Evolutionary conservation across 2,113 vertebrate species (phyloP), one percentile per base, ranked within the genome.

Genomic region (Sprattus sprattus): DNA sequence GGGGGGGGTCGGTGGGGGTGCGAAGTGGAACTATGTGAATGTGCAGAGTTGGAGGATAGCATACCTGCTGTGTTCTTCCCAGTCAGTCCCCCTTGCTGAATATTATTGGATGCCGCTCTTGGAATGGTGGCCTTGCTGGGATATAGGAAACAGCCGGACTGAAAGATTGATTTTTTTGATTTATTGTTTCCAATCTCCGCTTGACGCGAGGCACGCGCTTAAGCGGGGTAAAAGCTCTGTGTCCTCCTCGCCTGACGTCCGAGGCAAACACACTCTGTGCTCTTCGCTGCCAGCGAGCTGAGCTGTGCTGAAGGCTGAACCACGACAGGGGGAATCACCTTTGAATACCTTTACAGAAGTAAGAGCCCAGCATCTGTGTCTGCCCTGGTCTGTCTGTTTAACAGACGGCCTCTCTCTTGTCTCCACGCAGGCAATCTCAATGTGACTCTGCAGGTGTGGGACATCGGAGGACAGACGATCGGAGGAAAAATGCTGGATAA

Each of bases 401-500:
- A 81, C 67, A 52, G 16, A 2, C 39, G 39, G 1, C 45, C 10
- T 54, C 46, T 22, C 39, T n/a, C 22, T 28, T 86, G 32, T 82
- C 11, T 86, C 90, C 86, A 88, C 92, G 64, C 89, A 99, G 98
- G 98, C 88, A 99, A 98, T 92, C 83, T 98, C 93, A 99, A 99
- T 82, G 97, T 98, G 91, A 97, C 98, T 82, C 95, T 99, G 92
- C 98, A 99, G 94, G 96, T 99, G 85, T 99, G 97, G 98, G 98
- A 99, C 93, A 99, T 99, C 50, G 98, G 98, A 85, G 98, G 98
- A 45, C 98, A 99, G 96, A 98, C 98, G 0, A 95, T 99, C 90
- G 98, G 98, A 93, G 98, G 98, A 88, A 98, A 97, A 92, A 99
- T 99, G 98, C 93, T 99, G 95, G 98, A 99, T 95, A 99, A 99